A percentile compares a stretch with the other conserved stretches of the same genome.
Conservation (phyloP, 2,113 vertebrate species). For the Rhinogobius similis region DNA sequence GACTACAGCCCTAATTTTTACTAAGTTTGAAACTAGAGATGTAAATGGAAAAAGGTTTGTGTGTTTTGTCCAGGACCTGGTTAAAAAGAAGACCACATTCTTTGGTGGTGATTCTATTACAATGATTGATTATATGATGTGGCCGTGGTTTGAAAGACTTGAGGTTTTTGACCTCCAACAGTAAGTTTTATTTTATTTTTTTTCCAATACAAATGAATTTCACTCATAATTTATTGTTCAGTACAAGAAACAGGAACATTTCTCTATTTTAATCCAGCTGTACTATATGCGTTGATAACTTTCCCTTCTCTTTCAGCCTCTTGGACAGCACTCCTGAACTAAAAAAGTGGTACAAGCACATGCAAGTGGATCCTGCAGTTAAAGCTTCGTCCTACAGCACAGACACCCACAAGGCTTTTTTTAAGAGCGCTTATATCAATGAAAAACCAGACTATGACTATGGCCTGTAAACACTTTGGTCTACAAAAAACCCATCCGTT, state of each 20-base stretch:
- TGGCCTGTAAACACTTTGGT: conserved; percentile 71
- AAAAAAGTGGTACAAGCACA: conserved; percentile 80
- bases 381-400: conserved; percentile 69
- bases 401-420: conserved; percentile 69
- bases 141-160: conserved; percentile 93
- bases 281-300: neutral
- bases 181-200: conserved; percentile 76
- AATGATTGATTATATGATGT: conserved; percentile 94
- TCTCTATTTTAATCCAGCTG: too few species aligned
- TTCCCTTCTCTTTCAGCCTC: conserved; percentile 59
- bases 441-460: conserved; percentile 84
- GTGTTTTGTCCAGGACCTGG: conserved; percentile 72
- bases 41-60: neutral
- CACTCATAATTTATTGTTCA: neutral
- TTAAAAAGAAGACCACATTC: conserved; percentile 78
- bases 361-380: conserved; percentile 82
- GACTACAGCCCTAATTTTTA: too few species aligned
- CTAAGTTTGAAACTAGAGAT: too few species aligned
- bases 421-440: conserved; percentile 65
- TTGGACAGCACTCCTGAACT: conserved; percentile 76
- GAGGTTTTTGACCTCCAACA: conserved; percentile 69
- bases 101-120: conserved; percentile 81
- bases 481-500: neutral
- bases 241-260: too few species aligned
- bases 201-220: neutral